Conservation (phyloP, 2,888 invertebrate genomes). For the Choristoneura rosaceana region DNA sequence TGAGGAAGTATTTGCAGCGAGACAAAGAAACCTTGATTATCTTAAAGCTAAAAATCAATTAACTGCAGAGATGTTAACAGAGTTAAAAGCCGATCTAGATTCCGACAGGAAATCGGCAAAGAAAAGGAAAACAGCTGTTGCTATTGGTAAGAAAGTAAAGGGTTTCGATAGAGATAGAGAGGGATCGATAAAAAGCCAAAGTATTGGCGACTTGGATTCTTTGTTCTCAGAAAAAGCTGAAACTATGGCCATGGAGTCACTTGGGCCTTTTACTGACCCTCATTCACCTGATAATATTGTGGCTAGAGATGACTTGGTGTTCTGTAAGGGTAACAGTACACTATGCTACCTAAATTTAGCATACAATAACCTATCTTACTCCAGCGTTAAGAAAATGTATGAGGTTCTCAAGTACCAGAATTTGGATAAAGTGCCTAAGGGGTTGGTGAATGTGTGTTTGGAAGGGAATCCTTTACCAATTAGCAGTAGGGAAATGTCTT, state of each 20-base stretch:
- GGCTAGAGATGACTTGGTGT: constrained; percentile 47
- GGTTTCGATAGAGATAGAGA: constrained; percentile 43
- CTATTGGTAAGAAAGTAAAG: constrained; percentile 1
- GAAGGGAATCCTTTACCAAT: constrained; percentile 68
- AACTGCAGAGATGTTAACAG: constrained; percentile 48
- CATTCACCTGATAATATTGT: constrained; percentile 51
- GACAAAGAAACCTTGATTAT: constrained; percentile 50
- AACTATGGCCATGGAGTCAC: constrained; percentile 46
- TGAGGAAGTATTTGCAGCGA: constrained; percentile 56
- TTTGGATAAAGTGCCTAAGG: constrained; percentile 51
- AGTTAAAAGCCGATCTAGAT: background rate
- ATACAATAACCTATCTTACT: constrained; percentile 62
- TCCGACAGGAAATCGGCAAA: constrained; percentile 44
- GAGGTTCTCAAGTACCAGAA: constrained; percentile 58
- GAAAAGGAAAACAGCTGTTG: constrained; percentile 41
- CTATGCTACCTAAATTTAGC: constrained; percentile 64
- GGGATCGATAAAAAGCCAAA: background rate
- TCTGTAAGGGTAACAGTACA: constrained; percentile 63
- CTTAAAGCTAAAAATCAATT: constrained; percentile 52
- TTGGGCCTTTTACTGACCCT: constrained; percentile 59
- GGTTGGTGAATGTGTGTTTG: constrained; percentile 61
- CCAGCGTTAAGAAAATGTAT: constrained; percentile 56
- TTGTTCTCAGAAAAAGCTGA: constrained; percentile 55
- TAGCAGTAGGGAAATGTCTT: constrained; percentile 54
- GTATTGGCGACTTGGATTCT: constrained; percentile 45